Evolutionary conservation across 2,797 vertebrate species (phyloP).

Genomic region (Cyprinella venusta): DNA sequence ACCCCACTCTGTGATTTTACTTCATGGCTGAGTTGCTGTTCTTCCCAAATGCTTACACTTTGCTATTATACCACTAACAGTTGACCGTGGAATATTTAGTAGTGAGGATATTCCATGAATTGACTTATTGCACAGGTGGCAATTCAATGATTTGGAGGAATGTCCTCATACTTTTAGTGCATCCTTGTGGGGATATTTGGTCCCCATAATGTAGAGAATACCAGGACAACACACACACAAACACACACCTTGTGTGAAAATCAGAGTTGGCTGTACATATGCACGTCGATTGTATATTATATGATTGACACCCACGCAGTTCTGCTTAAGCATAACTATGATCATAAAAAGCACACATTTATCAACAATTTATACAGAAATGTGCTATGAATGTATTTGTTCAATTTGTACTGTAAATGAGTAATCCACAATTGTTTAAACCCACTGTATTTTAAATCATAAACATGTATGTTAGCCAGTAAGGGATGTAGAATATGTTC

Average conservation of each 20-base stretch:
- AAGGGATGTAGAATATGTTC: no score
- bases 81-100: no score
- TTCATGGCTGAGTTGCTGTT: no score
- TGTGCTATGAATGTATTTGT: not conserved
- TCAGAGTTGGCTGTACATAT: slow-evolving; percentile 10
- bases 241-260: not conserved
- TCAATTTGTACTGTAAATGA: not conserved
- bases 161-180: no score
- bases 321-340: slow-evolving; percentile 13
- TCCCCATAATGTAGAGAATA: no score
- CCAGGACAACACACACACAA: not conserved
- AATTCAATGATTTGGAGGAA: no score
- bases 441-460: not conserved
- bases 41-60: no score
- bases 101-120: no score
- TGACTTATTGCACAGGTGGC: no score
- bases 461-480: not conserved
- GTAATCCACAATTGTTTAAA: not conserved
- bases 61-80: no score
- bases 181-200: no score
- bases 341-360: slow-evolving; percentile 1
- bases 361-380: not conserved
- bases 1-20: no score
- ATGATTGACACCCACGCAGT: slow-evolving; percentile 8
- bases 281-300: not conserved